A percentile compares a stretch with the other conserved stretches of the same genome.
Conservation (phyloP, 2,888 invertebrate species). For the Abrostola triplasia region DNA sequence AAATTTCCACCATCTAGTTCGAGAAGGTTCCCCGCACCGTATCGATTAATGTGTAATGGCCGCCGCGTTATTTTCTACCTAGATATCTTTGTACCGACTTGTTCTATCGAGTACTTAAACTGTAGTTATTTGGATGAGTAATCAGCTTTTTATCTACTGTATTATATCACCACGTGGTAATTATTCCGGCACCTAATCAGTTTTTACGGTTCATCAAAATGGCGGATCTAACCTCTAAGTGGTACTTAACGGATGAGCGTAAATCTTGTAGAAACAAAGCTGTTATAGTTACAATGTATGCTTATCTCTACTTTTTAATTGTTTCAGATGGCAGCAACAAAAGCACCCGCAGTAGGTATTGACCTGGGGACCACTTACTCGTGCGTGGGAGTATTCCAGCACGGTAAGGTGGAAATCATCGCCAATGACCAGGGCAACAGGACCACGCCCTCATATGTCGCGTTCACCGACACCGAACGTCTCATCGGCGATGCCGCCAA, state of each 20-base stretch:
- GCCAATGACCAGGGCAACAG: constrained; percentile 97
- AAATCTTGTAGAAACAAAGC: constrained; percentile 5
- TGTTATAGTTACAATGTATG: constrained; percentile 12
- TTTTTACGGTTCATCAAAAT: constrained; percentile 42
- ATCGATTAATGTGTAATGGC: constrained; percentile 76
- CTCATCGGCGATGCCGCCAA: constrained; percentile 95
- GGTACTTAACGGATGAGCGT: too few relatives aligned
- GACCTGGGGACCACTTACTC: constrained; percentile 99
- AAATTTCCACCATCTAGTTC: constrained; percentile 53
- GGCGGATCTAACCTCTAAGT: constrained; percentile 48
- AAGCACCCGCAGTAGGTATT: constrained; percentile 97
- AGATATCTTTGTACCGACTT: neutral
- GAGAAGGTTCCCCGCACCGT: constrained; percentile 68
- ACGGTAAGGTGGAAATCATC: constrained; percentile 96
- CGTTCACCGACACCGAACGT: constrained; percentile 95
- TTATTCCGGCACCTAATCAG: constrained; percentile 16
- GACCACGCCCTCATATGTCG: constrained; percentile 95
- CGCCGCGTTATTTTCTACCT: constrained; percentile 46
- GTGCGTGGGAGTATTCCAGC: constrained; percentile 97
- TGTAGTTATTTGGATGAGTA: too few relatives aligned
- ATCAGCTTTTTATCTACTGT: neutral
- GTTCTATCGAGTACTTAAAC: too few relatives aligned
- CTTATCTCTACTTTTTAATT: constrained; percentile 44
- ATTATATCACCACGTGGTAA: constrained; percentile 29
- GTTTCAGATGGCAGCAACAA: constrained; percentile 86